A percentile compares a stretch with the other conserved stretches of the same genome.
Evolutionary conservation across 2,888 invertebrate species (phyloP).

Genomic region (Tipula lateralis): DNA sequence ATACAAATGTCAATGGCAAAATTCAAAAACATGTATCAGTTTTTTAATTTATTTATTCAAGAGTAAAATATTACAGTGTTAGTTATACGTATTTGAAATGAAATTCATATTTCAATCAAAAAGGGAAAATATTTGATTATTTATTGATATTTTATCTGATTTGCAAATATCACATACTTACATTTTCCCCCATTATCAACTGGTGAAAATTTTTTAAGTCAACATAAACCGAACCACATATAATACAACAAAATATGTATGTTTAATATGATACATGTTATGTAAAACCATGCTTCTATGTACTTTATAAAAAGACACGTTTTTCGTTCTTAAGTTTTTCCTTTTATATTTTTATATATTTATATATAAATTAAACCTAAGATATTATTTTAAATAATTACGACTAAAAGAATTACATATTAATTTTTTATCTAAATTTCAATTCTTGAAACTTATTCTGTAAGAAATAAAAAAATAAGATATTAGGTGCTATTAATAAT

Average conservation of each 20-base stretch:
- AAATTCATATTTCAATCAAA: background rate
- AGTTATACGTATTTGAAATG: background rate
- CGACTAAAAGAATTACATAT: background rate
- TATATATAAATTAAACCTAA: background rate
- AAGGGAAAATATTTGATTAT: slow-evolving; percentile 14
- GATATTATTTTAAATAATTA: slow-evolving; percentile 24
- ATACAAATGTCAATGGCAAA: too few species aligned
- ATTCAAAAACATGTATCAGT: background rate
- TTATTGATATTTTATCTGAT: background rate
- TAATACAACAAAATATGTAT: background rate
- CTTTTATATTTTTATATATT: background rate
- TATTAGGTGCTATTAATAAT: slow-evolving; percentile 11
- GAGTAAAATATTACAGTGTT: background rate
- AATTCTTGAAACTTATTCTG: background rate
- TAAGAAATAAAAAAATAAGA: background rate
- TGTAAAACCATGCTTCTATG: too few species aligned
- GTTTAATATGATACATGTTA: background rate
- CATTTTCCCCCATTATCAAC: slow-evolving; percentile 1
- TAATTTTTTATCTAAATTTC: background rate
- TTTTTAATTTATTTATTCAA: slow-evolving; percentile 7
- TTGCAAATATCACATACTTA: slow-evolving; percentile 24
- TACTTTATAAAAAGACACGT: background rate
- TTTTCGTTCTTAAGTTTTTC: background rate
- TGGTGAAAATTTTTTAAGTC: background rate
- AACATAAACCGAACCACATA: background rate